These are phyloP conservation scores for Phyllotreta striolata DNA, from an alignment of 2,888 invertebrate species.

Conservation along the genomic window DNA sequence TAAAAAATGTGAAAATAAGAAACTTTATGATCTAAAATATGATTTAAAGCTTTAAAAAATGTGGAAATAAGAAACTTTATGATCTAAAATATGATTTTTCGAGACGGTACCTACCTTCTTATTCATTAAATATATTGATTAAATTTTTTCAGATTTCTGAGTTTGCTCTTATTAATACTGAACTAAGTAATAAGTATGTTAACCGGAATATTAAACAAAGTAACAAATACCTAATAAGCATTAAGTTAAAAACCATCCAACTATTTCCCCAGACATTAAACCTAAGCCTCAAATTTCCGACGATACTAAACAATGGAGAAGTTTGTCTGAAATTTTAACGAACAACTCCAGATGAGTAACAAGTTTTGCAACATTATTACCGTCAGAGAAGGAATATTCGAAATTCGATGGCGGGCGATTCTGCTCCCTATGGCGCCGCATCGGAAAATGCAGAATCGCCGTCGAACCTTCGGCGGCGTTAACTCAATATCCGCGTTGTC, in stretches of 20 bases:
- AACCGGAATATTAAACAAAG: background rate
- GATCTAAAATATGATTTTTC: too few relatives aligned
- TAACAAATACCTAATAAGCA: constrained; percentile 4
- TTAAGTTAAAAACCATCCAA: background rate
- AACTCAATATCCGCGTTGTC: constrained; percentile 62
- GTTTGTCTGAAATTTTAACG: constrained; percentile 39
- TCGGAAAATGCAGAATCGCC: constrained; percentile 38
- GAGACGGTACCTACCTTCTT: too few relatives aligned
- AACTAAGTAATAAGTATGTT: too few relatives aligned
- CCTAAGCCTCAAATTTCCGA: constrained; percentile 30
- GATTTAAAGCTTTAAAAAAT: too few relatives aligned
- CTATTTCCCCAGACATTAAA: constrained; percentile 15
- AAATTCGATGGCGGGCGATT: constrained; percentile 43
- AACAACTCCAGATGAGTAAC: constrained; percentile 41
- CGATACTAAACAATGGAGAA: constrained; percentile 31
- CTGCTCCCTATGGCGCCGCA: constrained; percentile 39
- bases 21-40: too few relatives aligned
- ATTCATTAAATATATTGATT: too few relatives aligned
- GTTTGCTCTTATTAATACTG: too few relatives aligned
- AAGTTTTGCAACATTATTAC: constrained; percentile 44
- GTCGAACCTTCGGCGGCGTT: constrained; percentile 52
- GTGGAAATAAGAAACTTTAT: too few relatives aligned
- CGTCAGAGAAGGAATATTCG: constrained; percentile 48
- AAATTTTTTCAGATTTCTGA: too few relatives aligned
- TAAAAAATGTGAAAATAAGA: too few relatives aligned